These are phyloP conservation scores for Amniataba percoides DNA, from an alignment of 2,797 vertebrate genomes.

Conservation along the genomic window DNA sequence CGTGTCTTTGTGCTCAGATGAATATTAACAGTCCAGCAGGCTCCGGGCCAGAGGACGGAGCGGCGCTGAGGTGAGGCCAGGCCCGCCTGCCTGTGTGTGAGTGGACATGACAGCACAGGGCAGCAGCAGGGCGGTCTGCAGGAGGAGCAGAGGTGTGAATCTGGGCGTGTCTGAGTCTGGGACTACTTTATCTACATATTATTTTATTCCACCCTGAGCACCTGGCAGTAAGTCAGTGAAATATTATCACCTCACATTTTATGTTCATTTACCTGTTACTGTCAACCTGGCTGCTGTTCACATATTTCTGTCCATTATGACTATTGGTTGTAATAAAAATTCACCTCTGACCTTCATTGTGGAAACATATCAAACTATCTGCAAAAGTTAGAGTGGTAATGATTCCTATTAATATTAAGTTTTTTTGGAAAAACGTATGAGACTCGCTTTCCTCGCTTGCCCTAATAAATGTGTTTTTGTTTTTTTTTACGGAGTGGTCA, in stretches of 20 bases:
- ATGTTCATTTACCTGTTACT: background rate
- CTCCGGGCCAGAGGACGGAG: conserved; percentile 43
- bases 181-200: conserved; percentile 4
- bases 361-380: background rate
- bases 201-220: background rate
- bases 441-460: background rate
- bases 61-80: conserved; percentile 27
- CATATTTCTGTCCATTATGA: background rate
- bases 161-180: conserved; percentile 10
- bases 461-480: background rate
- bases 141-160: conserved; percentile 34
- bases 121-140: conserved; percentile 27
- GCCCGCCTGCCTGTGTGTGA: conserved; percentile 34
- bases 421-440: background rate
- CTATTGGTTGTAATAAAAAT: background rate
- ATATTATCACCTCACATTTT: background rate
- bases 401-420: background rate
- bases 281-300: background rate
- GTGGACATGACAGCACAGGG: conserved; percentile 22
- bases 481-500: background rate
- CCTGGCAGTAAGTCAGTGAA: background rate
- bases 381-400: too few species aligned
- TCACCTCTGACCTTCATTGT: background rate
- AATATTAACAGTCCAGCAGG: conserved; percentile 25
- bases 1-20: conserved; percentile 18